Conservation (phyloP, 2,113 vertebrate species). For the Gymnorhina tibicen region DNA sequence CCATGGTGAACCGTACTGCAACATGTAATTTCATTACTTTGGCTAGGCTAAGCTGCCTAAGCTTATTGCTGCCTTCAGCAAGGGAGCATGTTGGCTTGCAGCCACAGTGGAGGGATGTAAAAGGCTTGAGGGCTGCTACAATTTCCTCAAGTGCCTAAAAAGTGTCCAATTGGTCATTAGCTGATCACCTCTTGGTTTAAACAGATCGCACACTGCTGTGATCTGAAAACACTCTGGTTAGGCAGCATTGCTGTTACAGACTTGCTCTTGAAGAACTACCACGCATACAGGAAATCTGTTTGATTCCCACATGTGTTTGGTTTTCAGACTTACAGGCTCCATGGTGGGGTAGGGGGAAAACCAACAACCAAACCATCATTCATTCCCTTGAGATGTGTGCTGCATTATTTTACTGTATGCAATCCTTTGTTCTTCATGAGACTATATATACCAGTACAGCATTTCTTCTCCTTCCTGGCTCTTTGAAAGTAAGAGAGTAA, state of each 20-base stretch:
- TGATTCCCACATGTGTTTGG: neutral
- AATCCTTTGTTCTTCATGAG: neutral
- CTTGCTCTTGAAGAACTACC: neutral
- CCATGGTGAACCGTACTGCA: neutral
- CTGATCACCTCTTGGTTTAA: neutral
- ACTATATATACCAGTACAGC: neutral
- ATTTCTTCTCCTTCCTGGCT: neutral
- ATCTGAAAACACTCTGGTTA: neutral
- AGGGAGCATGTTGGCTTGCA: neutral
- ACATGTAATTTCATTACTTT: slow-evolving; percentile 29
- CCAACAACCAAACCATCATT: neutral
- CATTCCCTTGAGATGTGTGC: neutral
- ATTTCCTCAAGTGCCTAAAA: neutral
- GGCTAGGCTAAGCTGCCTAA: neutral
- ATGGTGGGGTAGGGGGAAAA: neutral
- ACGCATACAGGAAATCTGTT: neutral
- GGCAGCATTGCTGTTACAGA: neutral
- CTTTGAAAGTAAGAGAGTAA: slow-evolving; percentile 2
- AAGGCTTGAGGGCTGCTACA: neutral
- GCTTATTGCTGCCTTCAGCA: neutral
- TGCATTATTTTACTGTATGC: neutral
- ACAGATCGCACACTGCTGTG: neutral
- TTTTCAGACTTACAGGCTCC: slow-evolving; percentile 29
- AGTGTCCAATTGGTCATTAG: neutral
- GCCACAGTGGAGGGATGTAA: neutral